Evolutionary conservation across 1,140 invertebrate genomes (phyloP).

Genomic region (Habropoda laboriosa): DNA sequence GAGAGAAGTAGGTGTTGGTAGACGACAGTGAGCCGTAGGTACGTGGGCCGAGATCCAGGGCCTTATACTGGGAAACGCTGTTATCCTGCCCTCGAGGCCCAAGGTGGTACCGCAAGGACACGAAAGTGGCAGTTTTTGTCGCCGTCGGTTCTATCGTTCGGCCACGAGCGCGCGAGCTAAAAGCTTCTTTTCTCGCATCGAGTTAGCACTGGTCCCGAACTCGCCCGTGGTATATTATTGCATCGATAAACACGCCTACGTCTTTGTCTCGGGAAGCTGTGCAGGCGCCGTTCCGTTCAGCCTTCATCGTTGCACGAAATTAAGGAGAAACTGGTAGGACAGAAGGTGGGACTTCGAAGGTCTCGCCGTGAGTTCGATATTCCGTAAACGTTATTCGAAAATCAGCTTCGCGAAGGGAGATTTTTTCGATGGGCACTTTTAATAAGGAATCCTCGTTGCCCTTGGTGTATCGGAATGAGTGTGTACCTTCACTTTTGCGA

Average conservation of each 20-base stretch:
- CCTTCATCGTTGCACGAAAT: constrained; percentile 11
- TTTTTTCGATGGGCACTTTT: not conserved
- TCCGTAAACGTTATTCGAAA: not conserved
- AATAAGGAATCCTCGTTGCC: not conserved
- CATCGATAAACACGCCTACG: constrained; percentile 74
- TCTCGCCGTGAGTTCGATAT: not conserved
- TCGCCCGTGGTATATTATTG: constrained; percentile 65
- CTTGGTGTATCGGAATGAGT: not conserved
- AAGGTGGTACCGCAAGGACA: constrained; percentile 69
- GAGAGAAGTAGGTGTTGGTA: constrained; percentile 44
- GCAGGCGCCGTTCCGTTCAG: constrained; percentile 46
- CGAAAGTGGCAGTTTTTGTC: constrained; percentile 62
- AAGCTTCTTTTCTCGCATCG: constrained; percentile 45
- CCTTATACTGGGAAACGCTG: constrained; percentile 58
- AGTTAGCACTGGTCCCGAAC: constrained; percentile 34
- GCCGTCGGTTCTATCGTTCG: constrained; percentile 34
- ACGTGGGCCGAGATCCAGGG: constrained; percentile 59
- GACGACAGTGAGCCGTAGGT: constrained; percentile 31
- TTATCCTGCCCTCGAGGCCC: constrained; percentile 58
- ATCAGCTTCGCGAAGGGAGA: not conserved
- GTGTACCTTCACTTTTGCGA: constrained; percentile 2
- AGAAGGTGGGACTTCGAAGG: not conserved
- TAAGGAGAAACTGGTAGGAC: not conserved
- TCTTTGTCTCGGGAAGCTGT: constrained; percentile 46
- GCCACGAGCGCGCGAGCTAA: constrained; percentile 41